phyloP scores from a whole-genome alignment of 1,140 invertebrate genomes.

The Ylistrum balloti region DNA sequence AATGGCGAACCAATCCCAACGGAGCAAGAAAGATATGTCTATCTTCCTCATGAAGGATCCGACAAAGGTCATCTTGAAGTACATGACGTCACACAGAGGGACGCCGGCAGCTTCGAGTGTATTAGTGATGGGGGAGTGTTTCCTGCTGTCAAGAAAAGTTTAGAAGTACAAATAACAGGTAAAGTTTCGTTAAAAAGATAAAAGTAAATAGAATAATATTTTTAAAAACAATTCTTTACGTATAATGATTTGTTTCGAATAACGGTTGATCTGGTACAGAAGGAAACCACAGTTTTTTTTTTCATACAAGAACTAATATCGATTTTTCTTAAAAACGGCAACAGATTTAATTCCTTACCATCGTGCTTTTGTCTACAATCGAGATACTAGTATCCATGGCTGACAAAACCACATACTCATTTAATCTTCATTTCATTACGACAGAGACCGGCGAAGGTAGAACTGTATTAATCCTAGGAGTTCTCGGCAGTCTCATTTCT shows the following conservation, averaged over 20 bases:
- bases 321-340: too few relatives aligned
- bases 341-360: too few relatives aligned
- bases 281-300: too few relatives aligned
- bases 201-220: too few relatives aligned
- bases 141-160: neutral
- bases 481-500: neutral
- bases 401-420: too few relatives aligned
- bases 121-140: constrained; percentile 20
- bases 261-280: too few relatives aligned
- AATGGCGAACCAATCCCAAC: constrained; percentile 29
- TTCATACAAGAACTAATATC: too few relatives aligned
- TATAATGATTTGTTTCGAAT: too few relatives aligned
- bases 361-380: too few relatives aligned
- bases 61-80: constrained; percentile 58
- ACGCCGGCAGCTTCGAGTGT: constrained; percentile 52
- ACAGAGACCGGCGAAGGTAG: constrained; percentile 19
- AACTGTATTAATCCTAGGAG: neutral
- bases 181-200: too few relatives aligned
- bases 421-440: neutral
- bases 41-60: constrained; percentile 44
- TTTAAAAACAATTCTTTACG: too few relatives aligned
- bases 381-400: too few relatives aligned
- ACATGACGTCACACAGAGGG: constrained; percentile 44
- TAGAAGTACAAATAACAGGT: constrained; percentile 49
- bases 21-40: neutral